Conservation (phyloP, 1,140 invertebrate species). For the Megalonaias nervosa region DNA sequence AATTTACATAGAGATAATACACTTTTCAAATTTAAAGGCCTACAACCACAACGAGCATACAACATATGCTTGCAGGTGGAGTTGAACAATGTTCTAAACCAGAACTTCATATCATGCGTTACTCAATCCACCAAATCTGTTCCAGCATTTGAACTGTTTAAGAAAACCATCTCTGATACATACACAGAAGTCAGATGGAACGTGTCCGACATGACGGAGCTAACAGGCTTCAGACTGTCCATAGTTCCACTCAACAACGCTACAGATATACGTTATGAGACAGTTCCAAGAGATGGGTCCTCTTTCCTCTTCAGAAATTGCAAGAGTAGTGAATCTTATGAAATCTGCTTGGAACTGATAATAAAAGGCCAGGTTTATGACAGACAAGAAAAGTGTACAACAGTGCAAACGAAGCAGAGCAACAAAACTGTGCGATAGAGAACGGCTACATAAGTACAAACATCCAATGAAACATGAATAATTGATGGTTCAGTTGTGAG, state of each 20-base stretch:
- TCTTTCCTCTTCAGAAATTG: no score
- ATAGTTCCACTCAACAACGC: no score
- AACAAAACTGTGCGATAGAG: not conserved
- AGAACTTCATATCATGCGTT: not conserved
- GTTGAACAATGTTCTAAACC: constrained; percentile 1
- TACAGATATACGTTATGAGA: no score
- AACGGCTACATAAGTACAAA: not conserved
- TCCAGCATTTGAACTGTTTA: not conserved
- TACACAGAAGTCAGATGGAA: not conserved
- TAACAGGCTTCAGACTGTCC: no score
- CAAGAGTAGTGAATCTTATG: not conserved
- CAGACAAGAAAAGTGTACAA: not conserved
- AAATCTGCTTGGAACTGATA: constrained; percentile 14
- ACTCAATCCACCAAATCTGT: not conserved
- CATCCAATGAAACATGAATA: constrained; percentile 28
- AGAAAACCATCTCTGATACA: not conserved
- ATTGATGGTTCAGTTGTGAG: constrained; percentile 44
- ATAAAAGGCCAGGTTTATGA: not conserved
- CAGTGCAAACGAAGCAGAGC: not conserved
- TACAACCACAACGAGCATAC: constrained; percentile 11
- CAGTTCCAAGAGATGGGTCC: no score
- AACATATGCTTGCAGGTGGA: constrained; percentile 25
- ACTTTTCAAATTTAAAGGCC: constrained; percentile 15
- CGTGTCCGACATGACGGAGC: not conserved
- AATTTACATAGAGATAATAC: not conserved